Conservation (phyloP, 2,113 vertebrate species). For the Notechis scutatus region DNA sequence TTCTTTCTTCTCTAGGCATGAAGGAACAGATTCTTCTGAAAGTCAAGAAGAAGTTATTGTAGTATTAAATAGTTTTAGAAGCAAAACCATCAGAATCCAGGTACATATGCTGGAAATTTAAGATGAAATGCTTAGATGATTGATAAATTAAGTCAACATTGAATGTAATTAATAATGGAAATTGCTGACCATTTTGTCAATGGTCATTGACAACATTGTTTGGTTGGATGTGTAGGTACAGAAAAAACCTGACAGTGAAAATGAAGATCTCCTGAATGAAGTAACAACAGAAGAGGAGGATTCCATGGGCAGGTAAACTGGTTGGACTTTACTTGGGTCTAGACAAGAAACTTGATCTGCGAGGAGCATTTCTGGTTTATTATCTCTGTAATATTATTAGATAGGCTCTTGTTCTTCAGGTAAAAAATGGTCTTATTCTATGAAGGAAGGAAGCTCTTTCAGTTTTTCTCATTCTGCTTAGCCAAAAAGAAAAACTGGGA, state of each 20-base stretch:
- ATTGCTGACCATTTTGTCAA: constrained; percentile 3
- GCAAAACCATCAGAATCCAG: constrained; percentile 92
- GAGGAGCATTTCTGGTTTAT: background rate
- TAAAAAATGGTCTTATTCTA: background rate
- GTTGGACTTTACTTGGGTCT: background rate
- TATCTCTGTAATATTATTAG: background rate
- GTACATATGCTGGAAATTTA: constrained; percentile 68
- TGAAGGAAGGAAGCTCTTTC: background rate
- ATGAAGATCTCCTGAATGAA: constrained; percentile 71
- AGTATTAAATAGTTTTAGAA: constrained; percentile 89
- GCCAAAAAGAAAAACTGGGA: background rate
- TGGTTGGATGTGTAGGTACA: constrained; percentile 64
- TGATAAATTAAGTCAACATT: constrained; percentile 15
- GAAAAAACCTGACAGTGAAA: constrained; percentile 69
- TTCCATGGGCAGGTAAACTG: constrained; percentile 69
- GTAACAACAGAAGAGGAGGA: constrained; percentile 54
- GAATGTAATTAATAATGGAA: constrained; percentile 8
- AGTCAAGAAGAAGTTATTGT: constrained; percentile 76
- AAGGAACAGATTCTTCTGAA: constrained; percentile 85
- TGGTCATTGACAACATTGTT: constrained; percentile 4
- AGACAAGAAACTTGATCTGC: background rate
- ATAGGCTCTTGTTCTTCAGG: background rate
- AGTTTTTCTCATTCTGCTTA: background rate
- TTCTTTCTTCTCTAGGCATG: constrained; percentile 72
- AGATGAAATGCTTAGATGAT: background rate